phyloP scores from a whole-genome alignment of 2,113 vertebrate genomes.

The Sinocyclocheilus rhinocerous region DNA sequence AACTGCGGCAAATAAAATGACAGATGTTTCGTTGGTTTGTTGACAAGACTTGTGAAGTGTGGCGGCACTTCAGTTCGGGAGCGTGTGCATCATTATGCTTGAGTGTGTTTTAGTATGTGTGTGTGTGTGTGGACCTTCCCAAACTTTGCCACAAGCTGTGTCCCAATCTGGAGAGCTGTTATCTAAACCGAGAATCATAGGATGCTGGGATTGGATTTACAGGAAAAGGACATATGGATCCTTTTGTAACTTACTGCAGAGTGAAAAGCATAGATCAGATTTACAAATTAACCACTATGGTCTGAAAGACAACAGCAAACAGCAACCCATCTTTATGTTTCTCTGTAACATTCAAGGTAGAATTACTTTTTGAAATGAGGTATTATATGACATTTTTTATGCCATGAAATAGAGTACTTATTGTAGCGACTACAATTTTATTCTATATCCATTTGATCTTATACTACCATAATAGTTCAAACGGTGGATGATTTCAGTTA shows the following conservation, averaged over 20 bases:
- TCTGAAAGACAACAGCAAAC: not conserved
- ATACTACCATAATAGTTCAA: not conserved
- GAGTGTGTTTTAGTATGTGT: not conserved
- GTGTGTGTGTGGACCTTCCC: slow-evolving; percentile 59
- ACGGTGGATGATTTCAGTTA: not conserved
- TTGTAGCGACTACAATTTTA: not conserved
- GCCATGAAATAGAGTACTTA: not conserved
- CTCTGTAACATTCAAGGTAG: not conserved
- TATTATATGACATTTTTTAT: not conserved
- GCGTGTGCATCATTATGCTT: not conserved
- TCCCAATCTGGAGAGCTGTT: slow-evolving; percentile 73
- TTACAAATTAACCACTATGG: not conserved
- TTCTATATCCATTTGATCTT: not conserved
- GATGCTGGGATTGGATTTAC: slow-evolving; percentile 54
- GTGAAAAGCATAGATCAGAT: slow-evolving; percentile 51
- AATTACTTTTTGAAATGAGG: not conserved
- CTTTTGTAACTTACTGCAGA: slow-evolving; percentile 52
- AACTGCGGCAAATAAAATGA: slow-evolving; percentile 34
- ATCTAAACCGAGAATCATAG: slow-evolving; percentile 58
- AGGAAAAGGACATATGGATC: slow-evolving; percentile 56
- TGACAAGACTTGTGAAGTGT: slow-evolving; percentile 31
- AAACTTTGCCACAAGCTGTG: slow-evolving; percentile 76
- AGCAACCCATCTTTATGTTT: not conserved
- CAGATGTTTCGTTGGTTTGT: slow-evolving; percentile 35
- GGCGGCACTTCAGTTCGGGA: not conserved